phyloP scores from a whole-genome alignment of 2,797 vertebrate genomes.

The Bothrops alternatus region DNA sequence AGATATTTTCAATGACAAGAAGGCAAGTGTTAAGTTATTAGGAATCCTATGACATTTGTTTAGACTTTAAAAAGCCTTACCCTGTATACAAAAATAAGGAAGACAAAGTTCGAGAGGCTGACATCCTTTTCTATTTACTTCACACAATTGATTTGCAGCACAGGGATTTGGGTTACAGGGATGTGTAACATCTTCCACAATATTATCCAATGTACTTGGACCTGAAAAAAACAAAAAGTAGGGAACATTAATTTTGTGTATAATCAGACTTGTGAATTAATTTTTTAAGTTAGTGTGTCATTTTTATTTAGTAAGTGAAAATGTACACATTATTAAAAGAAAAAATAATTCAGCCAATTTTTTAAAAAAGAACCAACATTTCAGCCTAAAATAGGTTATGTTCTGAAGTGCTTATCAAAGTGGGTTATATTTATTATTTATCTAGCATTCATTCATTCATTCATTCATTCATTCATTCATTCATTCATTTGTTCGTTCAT shows the following conservation, averaged over 20 bases:
- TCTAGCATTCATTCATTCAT: too few relatives aligned
- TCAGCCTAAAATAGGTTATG: neutral
- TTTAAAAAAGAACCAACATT: neutral
- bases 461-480: too few relatives aligned
- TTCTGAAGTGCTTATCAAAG: neutral
- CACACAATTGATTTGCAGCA: slow-evolving; percentile 88
- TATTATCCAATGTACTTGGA: slow-evolving; percentile 83
- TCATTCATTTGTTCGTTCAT: too few relatives aligned
- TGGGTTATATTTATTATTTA: neutral
- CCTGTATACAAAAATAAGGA: slow-evolving; percentile 87
- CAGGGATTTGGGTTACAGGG: slow-evolving; percentile 98
- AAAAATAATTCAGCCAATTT: neutral
- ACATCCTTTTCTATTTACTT: slow-evolving; percentile 94
- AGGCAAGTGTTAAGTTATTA: neutral
- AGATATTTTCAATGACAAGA: neutral
- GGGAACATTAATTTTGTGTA: neutral
- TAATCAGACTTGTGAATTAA: slow-evolving; percentile 26
- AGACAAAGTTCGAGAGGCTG: slow-evolving; percentile 82
- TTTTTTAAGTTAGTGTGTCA: neutral
- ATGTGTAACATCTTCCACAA: slow-evolving; percentile 90
- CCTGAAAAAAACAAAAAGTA: slow-evolving; percentile 68
- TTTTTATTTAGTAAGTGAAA: slow-evolving; percentile 6
- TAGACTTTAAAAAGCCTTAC: slow-evolving; percentile 65
- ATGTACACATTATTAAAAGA: accelerated
- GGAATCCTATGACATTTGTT: neutral